These are phyloP conservation scores for Ennomos fuscantarius DNA, from an alignment of 2,888 invertebrate genomes.

Conservation along the genomic window DNA sequence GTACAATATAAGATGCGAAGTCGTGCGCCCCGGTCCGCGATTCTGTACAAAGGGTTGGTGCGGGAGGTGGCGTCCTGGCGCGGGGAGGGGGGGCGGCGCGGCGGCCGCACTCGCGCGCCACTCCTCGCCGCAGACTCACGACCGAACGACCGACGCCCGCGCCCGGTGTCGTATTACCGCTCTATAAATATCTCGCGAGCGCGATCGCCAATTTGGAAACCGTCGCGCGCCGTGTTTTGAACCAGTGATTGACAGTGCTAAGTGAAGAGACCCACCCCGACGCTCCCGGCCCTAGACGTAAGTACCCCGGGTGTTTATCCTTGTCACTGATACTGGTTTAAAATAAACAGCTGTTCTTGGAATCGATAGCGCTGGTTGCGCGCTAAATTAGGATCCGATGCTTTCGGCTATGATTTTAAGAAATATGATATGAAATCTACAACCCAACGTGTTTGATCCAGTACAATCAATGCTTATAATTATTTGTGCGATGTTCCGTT, in stretches of 20 bases:
- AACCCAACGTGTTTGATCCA: constrained; percentile 3
- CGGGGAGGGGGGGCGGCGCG: constrained; percentile 40
- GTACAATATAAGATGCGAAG: constrained; percentile 24
- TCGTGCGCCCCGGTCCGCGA: constrained; percentile 38
- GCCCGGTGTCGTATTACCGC: constrained; percentile 83
- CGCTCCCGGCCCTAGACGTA: constrained; percentile 63
- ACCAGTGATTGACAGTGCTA: constrained; percentile 84
- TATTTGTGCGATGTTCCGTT: too few relatives aligned
- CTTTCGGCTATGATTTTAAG: constrained; percentile 52
- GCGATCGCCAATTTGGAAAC: constrained; percentile 84
- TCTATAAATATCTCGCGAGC: constrained; percentile 82
- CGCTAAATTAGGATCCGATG: constrained; percentile 74
- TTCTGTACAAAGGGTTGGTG: constrained; percentile 46
- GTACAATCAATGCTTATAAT: too few relatives aligned
- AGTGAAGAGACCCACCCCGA: constrained; percentile 74
- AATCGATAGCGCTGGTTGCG: constrained; percentile 69
- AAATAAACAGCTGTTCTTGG: constrained; percentile 81
- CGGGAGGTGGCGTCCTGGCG: constrained; percentile 75
- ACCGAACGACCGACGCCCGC: constrained; percentile 75
- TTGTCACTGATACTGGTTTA: constrained; percentile 69
- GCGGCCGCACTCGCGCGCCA: constrained; percentile 72
- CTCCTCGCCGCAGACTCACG: constrained; percentile 67
- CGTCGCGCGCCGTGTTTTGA: constrained; percentile 80
- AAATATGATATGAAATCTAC: constrained; percentile 59
- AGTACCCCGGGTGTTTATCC: constrained; percentile 58